Conservation (phyloP, 2,113 vertebrate genomes). For the Pteronura brasiliensis region DNA sequence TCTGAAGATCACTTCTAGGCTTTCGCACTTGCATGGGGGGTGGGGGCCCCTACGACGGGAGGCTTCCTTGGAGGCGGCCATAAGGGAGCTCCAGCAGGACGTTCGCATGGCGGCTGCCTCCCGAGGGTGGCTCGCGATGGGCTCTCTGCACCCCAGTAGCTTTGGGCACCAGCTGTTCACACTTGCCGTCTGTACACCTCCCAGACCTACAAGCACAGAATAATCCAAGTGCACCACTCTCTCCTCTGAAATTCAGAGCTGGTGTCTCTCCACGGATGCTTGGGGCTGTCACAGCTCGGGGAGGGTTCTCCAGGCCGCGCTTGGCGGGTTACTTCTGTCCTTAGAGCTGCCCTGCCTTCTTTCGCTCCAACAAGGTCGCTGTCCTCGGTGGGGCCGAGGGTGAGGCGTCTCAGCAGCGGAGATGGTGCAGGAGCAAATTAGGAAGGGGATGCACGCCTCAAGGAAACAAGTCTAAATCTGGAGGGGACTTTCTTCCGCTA, state of each 20-base stretch:
- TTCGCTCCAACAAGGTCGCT: fast-evolving
- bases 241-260: neutral
- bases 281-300: fast-evolving
- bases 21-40: fast-evolving
- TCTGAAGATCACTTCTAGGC: neutral
- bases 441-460: fast-evolving
- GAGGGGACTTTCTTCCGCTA: neutral
- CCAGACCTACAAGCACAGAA: neutral
- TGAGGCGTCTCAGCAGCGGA: neutral
- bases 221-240: neutral
- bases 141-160: fast-evolving
- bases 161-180: neutral
- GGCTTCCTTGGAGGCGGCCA: fast-evolving
- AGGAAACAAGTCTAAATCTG: neutral
- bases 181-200: no score
- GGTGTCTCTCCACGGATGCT: fast-evolving
- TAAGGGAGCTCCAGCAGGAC: neutral
- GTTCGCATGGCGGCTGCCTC: fast-evolving
- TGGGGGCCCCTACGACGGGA: no score
- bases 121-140: fast-evolving
- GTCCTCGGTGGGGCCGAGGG: fast-evolving
- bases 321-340: fast-evolving
- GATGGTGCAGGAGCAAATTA: neutral
- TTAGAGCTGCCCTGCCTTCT: neutral
- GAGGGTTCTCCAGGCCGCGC: fast-evolving